Conservation (phyloP, 2,797 vertebrate genomes). For the Podargus strigoides region DNA sequence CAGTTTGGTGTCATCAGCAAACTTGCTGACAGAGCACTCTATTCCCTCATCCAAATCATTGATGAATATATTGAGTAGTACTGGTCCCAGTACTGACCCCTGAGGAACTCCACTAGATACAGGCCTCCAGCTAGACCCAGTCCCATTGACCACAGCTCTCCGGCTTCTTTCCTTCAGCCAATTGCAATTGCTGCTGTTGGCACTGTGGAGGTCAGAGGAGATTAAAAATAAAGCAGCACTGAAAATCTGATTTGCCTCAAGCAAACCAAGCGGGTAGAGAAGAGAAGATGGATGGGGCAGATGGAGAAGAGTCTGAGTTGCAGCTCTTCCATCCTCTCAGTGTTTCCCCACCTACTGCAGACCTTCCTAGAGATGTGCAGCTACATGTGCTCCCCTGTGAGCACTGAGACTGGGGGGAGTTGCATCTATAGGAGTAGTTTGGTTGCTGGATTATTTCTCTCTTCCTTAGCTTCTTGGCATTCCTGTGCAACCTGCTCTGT, state of each 20-base stretch:
- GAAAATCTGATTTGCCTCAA: neutral
- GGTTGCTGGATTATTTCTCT: neutral
- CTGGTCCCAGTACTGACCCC: too few relatives aligned
- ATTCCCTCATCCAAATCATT: too few relatives aligned
- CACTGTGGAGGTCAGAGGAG: neutral
- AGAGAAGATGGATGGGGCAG: neutral
- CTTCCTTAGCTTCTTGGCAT: neutral
- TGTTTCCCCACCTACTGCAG: neutral
- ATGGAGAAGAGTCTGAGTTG: neutral
- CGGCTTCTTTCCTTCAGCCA: too few relatives aligned
- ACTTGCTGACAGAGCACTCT: too few relatives aligned
- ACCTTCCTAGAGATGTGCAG: neutral
- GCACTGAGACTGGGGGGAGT: neutral
- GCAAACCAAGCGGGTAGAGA: neutral
- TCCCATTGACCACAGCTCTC: too few relatives aligned
- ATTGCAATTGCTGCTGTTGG: neutral
- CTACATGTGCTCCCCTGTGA: accelerated
- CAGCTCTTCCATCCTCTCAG: neutral
- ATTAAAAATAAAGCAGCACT: neutral
- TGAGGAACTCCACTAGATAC: too few relatives aligned
- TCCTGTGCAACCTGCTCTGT: neutral
- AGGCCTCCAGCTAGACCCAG: too few relatives aligned
- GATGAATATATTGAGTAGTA: too few relatives aligned
- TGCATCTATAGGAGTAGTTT: neutral
- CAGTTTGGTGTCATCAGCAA: too few relatives aligned